Base-by-base conservation (phyloP, 2,888 invertebrate species). In the Anticlea derivata region DNA sequence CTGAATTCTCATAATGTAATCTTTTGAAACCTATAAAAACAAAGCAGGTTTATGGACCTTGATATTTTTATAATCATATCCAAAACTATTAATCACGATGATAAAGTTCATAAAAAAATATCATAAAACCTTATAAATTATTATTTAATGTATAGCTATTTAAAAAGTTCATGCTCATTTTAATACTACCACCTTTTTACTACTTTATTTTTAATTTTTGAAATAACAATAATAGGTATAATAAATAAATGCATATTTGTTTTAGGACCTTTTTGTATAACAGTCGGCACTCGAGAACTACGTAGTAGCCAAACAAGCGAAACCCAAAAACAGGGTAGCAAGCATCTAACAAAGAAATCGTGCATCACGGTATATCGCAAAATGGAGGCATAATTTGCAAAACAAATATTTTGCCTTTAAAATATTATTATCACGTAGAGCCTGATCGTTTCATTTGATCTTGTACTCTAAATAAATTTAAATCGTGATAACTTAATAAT, bases 371-470 rank as follows among this genome's bases (percentile, higher is more conserved):
- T 60, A 46, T 17, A 66, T 67, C 51, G 58, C 66, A 54, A 63
- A 55, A 55, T 54, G 47, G 53, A 61, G 63, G 61, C 66, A 58
- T 74, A 74, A 83, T 78, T 66, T 39, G 55, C 60, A 61, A 67
- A 62, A 60, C 65, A 70, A 83, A 84, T 78, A 77, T 75, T 78
- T 67, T 66, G 38, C 22, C 45, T 54, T 40, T 54, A 30, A 34
- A 39, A 55, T 65, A 39, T 20, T 17, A 13, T 27, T 40, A 45
- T 43, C 50, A 33, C 45, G 33, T 31, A 13, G 5, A 12, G 23
- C 53, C 48, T 53, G 53, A 53, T 48, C 47, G 23, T 29, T 27
- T 50, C n/a, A 51, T 50, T 49, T 54, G 50, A 50, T 49, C 13
- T 24, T 5, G 20, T 35, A 40, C 35, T 39, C 44, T 35, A 48